A percentile compares a stretch with the other conserved stretches of the same genome.
Conservation (phyloP, 2,888 invertebrate species). For the Nebria brevicollis region DNA sequence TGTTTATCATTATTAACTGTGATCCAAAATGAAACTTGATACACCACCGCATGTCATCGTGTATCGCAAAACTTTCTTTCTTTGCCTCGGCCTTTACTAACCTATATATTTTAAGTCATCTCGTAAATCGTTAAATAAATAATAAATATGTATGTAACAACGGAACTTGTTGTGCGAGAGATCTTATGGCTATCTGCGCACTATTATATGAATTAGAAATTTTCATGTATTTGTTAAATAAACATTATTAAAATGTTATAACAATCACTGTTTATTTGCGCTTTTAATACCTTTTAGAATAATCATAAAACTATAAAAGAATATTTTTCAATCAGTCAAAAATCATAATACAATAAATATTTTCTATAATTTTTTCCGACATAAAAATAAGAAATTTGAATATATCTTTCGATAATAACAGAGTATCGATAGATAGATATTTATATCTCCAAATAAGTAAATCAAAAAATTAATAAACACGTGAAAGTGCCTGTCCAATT, state of each 20-base stretch:
- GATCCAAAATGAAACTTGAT: neutral
- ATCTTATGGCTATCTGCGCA: neutral
- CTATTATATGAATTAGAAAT: neutral
- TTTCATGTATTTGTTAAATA: neutral
- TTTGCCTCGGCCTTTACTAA: conserved; percentile 3
- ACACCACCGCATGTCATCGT: neutral
- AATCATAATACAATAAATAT: too few relatives aligned
- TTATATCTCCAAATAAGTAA: too few relatives aligned
- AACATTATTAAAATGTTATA: neutral
- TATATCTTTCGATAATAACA: too few relatives aligned
- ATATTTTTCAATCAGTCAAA: too few relatives aligned
- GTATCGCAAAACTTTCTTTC: neutral
- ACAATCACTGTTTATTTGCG: neutral
- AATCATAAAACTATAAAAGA: too few relatives aligned
- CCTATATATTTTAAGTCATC: conserved; percentile 5
- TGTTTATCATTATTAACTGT: neutral
- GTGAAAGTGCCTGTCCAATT: too few relatives aligned
- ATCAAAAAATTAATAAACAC: too few relatives aligned
- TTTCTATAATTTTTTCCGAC: too few relatives aligned
- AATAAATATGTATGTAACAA: neutral
- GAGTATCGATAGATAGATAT: too few relatives aligned
- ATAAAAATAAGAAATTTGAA: too few relatives aligned
- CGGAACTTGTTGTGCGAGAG: neutral
- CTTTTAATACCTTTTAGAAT: too few relatives aligned
- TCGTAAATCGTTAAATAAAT: neutral